Conservation (phyloP, 23 tunicate species). For the Corella eumyota region DNA sequence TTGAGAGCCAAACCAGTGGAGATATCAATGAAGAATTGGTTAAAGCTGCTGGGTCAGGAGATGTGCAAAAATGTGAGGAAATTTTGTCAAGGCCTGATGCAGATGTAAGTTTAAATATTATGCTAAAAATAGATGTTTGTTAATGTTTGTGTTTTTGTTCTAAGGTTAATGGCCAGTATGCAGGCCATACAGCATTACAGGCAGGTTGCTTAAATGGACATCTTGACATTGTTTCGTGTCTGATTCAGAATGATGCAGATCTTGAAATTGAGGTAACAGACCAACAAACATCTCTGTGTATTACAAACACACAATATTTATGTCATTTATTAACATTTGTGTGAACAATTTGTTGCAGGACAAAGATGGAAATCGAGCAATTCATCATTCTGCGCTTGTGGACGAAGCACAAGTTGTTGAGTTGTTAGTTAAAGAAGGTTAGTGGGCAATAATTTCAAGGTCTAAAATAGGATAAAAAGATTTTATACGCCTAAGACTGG, state of each 20-base stretch:
- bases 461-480: neutral
- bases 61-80: constrained; percentile 76
- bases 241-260: constrained; percentile 76
- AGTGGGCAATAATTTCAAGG: neutral
- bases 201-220: constrained; percentile 91
- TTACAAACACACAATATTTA: too few relatives aligned
- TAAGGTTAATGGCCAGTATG: constrained; percentile 75
- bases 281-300: too few relatives aligned
- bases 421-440: constrained; percentile 64
- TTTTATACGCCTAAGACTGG: neutral
- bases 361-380: constrained; percentile 87
- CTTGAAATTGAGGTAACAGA: constrained; percentile 69
- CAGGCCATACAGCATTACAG: constrained; percentile 85
- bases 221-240: constrained; percentile 48
- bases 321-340: too few relatives aligned
- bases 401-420: constrained; percentile 77
- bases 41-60: constrained; percentile 87
- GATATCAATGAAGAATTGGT: constrained; percentile 90
- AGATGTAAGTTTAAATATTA: constrained; percentile 29
- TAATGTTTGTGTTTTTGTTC: constrained; percentile 1
- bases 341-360: constrained; percentile 57
- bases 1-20: constrained; percentile 69
- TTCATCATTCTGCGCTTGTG: constrained; percentile 81
- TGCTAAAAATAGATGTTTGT: neutral
- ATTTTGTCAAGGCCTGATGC: constrained; percentile 78